Conservation (phyloP, 1,140 invertebrate species). For the Polypedilum vanderplanki region DNA sequence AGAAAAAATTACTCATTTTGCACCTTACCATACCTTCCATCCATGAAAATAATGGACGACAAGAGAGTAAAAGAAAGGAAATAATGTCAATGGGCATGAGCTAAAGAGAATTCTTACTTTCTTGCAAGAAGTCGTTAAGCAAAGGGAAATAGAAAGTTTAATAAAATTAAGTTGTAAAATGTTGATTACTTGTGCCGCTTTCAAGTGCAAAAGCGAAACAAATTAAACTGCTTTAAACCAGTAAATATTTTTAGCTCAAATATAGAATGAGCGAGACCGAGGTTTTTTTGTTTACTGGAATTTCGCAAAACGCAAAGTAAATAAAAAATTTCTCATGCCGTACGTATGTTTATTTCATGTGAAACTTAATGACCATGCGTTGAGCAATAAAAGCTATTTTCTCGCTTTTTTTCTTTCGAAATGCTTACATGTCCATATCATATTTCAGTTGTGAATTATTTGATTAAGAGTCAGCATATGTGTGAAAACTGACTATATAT, state of each 20-base stretch:
- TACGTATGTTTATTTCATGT: neutral
- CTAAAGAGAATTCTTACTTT: neutral
- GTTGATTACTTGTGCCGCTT: neutral
- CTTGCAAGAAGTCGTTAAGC: neutral
- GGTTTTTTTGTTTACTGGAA: neutral
- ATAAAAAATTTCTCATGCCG: neutral
- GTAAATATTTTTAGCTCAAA: too few relatives aligned
- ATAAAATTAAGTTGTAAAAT: conserved; percentile 25
- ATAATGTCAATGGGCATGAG: neutral
- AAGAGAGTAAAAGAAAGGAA: neutral
- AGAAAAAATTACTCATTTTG: neutral
- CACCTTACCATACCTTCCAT: neutral
- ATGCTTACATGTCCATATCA: too few relatives aligned
- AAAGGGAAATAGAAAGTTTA: neutral
- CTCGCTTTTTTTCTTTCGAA: neutral
- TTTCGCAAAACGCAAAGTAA: neutral
- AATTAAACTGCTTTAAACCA: too few relatives aligned
- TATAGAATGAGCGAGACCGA: too few relatives aligned
- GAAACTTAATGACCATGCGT: neutral
- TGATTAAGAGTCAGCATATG: too few relatives aligned
- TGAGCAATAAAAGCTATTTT: conserved; percentile 1
- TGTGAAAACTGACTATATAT: too few relatives aligned
- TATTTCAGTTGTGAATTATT: too few relatives aligned
- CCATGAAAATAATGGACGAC: too few relatives aligned
- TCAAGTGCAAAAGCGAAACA: too few relatives aligned